Percentiles rank a stretch among this genome's conserved stretches.
Conservation (phyloP, 1,140 invertebrate species). For the Colletes gigas region DNA sequence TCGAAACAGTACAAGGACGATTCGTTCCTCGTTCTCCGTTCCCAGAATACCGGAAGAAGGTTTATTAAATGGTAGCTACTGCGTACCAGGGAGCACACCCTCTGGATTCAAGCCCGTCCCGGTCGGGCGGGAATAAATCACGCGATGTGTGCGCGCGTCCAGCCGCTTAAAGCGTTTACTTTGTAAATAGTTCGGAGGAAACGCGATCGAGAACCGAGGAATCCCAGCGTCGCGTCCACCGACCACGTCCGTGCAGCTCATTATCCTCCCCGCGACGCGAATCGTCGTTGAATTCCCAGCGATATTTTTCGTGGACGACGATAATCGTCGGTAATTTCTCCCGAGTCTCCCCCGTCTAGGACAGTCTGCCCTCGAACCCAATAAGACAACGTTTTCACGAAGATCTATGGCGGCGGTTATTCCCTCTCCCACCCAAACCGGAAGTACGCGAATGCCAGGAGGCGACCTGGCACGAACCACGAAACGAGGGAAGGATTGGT, state of each 20-base stretch:
- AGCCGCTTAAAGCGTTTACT: slow-evolving; percentile 1
- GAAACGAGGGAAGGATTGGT: neutral
- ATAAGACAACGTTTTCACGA: slow-evolving; percentile 15
- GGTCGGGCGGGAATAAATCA: slow-evolving; percentile 27
- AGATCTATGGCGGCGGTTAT: slow-evolving; percentile 43
- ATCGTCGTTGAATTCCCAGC: slow-evolving; percentile 3
- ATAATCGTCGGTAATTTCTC: slow-evolving; percentile 63
- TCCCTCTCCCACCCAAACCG: slow-evolving; percentile 13
- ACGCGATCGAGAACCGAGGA: slow-evolving; percentile 26
- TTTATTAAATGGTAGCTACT: slow-evolving; percentile 3
- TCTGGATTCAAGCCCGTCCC: neutral
- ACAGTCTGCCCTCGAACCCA: too few relatives aligned
- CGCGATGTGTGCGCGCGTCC: neutral
- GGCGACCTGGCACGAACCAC: neutral
- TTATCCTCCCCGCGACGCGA: slow-evolving; percentile 38
- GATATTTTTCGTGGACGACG: slow-evolving; percentile 46
- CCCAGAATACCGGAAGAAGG: neutral
- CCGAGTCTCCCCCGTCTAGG: neutral
- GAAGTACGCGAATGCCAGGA: slow-evolving; percentile 44
- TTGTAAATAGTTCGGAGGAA: slow-evolving; percentile 41
- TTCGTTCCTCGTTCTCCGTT: neutral
- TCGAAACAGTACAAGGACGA: too few relatives aligned
- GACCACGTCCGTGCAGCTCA: slow-evolving; percentile 11
- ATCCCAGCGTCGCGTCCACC: slow-evolving; percentile 9
- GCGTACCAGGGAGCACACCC: slow-evolving; percentile 8